Percentiles rank a stretch among this genome's conserved stretches.
Evolutionary conservation across 2,888 invertebrate genomes (phyloP).

Genomic region (Lochmaea crataegi): DNA sequence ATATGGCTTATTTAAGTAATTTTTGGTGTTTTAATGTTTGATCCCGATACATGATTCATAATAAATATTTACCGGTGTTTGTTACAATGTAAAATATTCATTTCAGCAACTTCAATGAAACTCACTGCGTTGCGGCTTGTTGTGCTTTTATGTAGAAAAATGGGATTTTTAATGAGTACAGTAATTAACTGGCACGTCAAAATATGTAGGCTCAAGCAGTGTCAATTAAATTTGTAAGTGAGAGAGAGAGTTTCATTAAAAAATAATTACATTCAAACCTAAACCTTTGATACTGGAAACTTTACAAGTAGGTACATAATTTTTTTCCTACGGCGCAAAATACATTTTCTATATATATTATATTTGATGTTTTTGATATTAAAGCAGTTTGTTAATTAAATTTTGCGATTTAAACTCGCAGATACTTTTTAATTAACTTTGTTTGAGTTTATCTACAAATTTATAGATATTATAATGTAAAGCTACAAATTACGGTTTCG

Average conservation of each 20-base stretch:
- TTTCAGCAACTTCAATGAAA: background rate
- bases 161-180: background rate
- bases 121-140: background rate
- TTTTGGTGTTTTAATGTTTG: too few relatives aligned
- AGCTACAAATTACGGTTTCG: too few relatives aligned
- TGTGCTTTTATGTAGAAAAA: background rate
- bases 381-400: background rate
- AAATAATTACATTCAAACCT: background rate
- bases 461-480: too few relatives aligned
- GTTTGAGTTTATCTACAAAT: too few relatives aligned
- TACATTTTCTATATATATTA: background rate
- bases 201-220: background rate
- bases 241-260: background rate
- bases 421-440: too few relatives aligned
- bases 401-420: background rate
- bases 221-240: background rate
- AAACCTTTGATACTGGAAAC: background rate
- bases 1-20: too few relatives aligned
- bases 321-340: background rate
- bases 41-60: too few relatives aligned
- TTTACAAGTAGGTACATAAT: background rate
- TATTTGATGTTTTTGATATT: background rate
- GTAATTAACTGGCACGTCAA: conserved; percentile 1
- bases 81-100: background rate
- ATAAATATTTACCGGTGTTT: background rate